Evolutionary conservation across 2,888 invertebrate genomes (phyloP).

Genomic region (Pachymerium ferrugineum): DNA sequence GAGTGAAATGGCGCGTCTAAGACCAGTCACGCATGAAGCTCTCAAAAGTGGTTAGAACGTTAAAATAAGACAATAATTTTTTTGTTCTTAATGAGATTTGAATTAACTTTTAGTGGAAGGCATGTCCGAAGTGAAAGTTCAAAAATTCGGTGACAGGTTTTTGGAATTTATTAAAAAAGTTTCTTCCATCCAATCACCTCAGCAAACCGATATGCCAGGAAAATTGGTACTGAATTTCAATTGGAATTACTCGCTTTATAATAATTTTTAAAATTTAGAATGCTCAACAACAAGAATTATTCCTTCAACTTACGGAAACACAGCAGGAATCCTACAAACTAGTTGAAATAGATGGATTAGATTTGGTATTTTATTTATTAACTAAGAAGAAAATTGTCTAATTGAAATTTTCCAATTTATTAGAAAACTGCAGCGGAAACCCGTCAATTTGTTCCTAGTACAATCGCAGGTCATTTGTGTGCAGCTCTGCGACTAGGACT

Average conservation of each 20-base stretch:
- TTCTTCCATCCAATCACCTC: background rate
- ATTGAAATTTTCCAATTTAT: no score
- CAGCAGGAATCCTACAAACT: background rate
- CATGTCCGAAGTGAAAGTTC: background rate
- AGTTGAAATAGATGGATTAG: background rate
- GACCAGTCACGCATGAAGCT: background rate
- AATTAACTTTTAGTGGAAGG: constrained; percentile 1
- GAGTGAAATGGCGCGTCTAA: background rate
- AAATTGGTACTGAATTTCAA: no score
- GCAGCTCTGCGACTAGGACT: background rate
- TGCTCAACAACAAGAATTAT: background rate
- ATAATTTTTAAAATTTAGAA: background rate
- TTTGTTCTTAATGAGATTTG: background rate
- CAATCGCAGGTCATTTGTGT: background rate
- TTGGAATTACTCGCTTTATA: no score
- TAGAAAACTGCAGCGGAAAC: background rate
- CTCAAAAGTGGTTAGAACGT: background rate
- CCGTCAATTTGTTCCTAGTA: background rate
- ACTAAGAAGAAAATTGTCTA: no score
- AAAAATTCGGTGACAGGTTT: background rate
- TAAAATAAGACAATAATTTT: background rate
- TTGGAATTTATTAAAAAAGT: background rate
- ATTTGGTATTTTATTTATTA: background rate
- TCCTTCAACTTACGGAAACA: background rate
- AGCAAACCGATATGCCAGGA: background rate